Evolutionary conservation across 1,140 invertebrate genomes (phyloP).

Genomic region (Phymastichus coffea): DNA sequence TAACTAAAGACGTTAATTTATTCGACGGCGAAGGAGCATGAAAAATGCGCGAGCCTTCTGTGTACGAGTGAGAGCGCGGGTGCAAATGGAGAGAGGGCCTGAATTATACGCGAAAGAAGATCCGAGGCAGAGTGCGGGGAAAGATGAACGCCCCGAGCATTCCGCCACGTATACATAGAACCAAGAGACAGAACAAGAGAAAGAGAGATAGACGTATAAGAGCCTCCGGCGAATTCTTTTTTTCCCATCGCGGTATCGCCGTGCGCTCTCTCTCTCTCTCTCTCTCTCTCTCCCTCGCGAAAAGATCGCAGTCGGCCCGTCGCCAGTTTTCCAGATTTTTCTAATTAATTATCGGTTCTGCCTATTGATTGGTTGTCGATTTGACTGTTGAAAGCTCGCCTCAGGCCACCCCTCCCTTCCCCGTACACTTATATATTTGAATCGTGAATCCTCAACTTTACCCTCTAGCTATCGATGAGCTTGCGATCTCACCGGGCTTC

Average conservation of each 20-base stretch:
- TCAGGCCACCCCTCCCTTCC: no score
- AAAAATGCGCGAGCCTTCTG: slow-evolving; percentile 38
- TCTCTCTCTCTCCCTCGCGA: no score
- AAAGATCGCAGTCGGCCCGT: slow-evolving; percentile 31
- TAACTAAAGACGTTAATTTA: slow-evolving; percentile 52
- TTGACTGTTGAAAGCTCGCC: slow-evolving; percentile 34
- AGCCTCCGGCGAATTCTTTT: slow-evolving; percentile 40
- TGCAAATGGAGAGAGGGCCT: slow-evolving; percentile 16
- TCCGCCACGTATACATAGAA: slow-evolving; percentile 7
- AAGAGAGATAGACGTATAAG: slow-evolving; percentile 22
- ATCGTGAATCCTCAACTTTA: no score
- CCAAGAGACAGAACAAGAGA: slow-evolving; percentile 21
- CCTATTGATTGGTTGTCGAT: slow-evolving; percentile 44
- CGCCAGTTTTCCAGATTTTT: slow-evolving; percentile 43
- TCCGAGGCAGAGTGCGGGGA: slow-evolving; percentile 2
- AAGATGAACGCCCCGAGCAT: slow-evolving; percentile 19
- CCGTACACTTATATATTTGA: no score
- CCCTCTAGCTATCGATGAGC: no score
- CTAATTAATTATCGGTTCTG: slow-evolving; percentile 46
- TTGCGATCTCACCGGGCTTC: no score
- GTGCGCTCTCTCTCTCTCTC: no score
- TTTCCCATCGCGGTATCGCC: slow-evolving; percentile 14
- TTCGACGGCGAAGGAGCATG: slow-evolving; percentile 44
- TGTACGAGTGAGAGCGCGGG: no score
- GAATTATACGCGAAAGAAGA: slow-evolving; percentile 20